Evolutionary conservation across 2,113 vertebrate genomes (phyloP).

Genomic region (Dasypus novemcinctus): DNA sequence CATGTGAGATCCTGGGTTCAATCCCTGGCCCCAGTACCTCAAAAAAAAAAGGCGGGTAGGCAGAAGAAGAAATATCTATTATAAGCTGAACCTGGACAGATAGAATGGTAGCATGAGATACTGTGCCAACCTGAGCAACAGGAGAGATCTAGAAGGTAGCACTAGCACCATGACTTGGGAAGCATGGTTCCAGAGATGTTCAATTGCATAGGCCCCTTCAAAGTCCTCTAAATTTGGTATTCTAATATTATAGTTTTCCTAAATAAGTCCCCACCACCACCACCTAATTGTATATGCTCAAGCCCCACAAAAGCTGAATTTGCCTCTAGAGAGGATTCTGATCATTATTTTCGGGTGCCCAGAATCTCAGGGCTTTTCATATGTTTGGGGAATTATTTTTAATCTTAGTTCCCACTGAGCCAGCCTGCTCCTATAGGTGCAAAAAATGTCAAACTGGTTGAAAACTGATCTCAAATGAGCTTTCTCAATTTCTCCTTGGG

Average conservation of each 20-base stretch:
- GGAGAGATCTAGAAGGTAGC: not conserved
- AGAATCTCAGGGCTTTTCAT: not conserved
- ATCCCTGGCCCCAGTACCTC: too few relatives aligned
- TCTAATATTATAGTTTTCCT: not conserved
- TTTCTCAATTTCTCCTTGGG: not conserved
- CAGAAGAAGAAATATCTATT: not conserved
- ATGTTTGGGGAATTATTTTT: not conserved
- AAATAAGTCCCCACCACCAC: not conserved
- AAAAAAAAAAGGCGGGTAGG: too few relatives aligned
- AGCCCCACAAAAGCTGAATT: not conserved
- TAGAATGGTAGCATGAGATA: not conserved
- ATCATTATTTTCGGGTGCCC: not conserved
- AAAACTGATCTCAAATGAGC: not conserved
- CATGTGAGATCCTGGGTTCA: too few relatives aligned
- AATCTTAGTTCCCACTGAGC: not conserved
- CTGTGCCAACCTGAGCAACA: not conserved
- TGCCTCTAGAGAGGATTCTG: not conserved
- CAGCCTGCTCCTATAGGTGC: not conserved
- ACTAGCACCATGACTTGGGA: not conserved
- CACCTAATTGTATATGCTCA: not conserved
- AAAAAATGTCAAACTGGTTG: not conserved
- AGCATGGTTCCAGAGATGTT: not conserved
- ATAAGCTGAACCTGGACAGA: not conserved
- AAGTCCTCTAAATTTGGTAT: not conserved
- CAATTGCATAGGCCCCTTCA: not conserved